These are phyloP conservation scores for Pasiphila rectangulata DNA, from an alignment of 2,888 invertebrate genomes.

Conservation along the genomic window DNA sequence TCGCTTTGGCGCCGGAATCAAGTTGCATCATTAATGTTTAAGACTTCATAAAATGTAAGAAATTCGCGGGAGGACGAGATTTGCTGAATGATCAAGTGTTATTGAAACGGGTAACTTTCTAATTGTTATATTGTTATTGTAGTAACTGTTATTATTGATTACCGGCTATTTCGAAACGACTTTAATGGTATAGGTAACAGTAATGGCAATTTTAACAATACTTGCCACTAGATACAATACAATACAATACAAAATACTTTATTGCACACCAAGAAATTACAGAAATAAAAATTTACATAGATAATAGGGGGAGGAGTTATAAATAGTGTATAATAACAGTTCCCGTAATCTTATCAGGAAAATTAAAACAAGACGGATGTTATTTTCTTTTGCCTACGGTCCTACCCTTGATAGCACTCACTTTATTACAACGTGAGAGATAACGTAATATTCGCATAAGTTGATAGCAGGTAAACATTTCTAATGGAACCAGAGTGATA, in stretches of 20 bases:
- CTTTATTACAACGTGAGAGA: slow-evolving; percentile 16
- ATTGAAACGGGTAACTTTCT: slow-evolving; percentile 19
- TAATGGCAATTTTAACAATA: slow-evolving; percentile 2
- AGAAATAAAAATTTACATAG: too few species aligned
- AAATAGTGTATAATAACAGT: background rate
- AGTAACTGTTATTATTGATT: slow-evolving; percentile 4
- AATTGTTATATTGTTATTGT: slow-evolving; percentile 13
- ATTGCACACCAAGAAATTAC: too few species aligned
- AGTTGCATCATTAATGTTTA: slow-evolving; percentile 12
- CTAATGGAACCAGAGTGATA: slow-evolving; percentile 4
- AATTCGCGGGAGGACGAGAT: slow-evolving; percentile 2
- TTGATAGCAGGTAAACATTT: slow-evolving; percentile 12
- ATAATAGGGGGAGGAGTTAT: background rate
- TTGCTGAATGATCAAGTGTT: slow-evolving; percentile 9
- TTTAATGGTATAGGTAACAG: background rate
- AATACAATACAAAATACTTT: too few species aligned
- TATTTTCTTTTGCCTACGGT: slow-evolving; percentile 2
- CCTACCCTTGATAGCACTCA: slow-evolving; percentile 5
- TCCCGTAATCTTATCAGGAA: slow-evolving; percentile 16
- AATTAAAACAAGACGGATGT: slow-evolving; percentile 16
- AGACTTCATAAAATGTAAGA: slow-evolving; percentile 6
- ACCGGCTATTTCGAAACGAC: background rate
- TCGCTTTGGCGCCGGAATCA: slow-evolving; percentile 16
- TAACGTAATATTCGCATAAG: slow-evolving; percentile 8
- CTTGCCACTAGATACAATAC: slow-evolving; percentile 3